Evolutionary conservation across 2,888 invertebrate species (phyloP), one percentile per base, ranked within the genome.

Genomic region (Pinctada fucata): DNA sequence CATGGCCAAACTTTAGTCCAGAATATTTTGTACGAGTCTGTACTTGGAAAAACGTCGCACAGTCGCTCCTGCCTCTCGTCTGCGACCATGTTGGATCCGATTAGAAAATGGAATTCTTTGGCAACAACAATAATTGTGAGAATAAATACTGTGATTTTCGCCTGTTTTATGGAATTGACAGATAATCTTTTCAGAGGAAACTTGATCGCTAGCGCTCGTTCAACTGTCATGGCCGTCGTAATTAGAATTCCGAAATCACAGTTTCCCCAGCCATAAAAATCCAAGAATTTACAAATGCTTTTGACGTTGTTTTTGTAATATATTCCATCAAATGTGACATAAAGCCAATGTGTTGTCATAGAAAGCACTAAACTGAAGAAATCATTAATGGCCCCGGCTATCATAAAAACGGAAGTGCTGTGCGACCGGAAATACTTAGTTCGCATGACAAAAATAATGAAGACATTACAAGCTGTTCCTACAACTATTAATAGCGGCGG

Each of bases 261-360:
- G 71, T 87, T 87, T 48, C 86, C 85, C 80, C 85, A 86, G 5
- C 89, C 89, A 75, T 87, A 88, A 72, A 89, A 89, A 67, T 87
- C 88, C 63, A 89, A 84, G 72, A 89, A 87, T 75, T 87, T 87
- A 75, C 89, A 89, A 84, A 88, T 84, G n/a, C 83, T 63, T 69
- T 86, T 83, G 0, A 85, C 82, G 8, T 79, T 79, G 0, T 80
- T 80, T 48, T 86, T 75, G 2, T 80, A 72, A 67, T 84, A 86
- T 2, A 80, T 78, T 1, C 78, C 77, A 3, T 88, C 88, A 77
- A 85, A 87, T 67, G 86, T 87, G 3, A 88, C 85, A 64, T 86
- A 86, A 48, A 89, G 16, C 89, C 89, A 89, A 70, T 89, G 89
- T 6, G 87, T 78, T 50, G 85, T 78, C 48, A 89, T 81, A 0